A percentile compares a stretch with the other conserved stretches of the same genome.
These are phyloP conservation scores for Leucoraja erinaceus DNA, from an alignment of 2,113 vertebrate genomes.

Conservation along the genomic window DNA sequence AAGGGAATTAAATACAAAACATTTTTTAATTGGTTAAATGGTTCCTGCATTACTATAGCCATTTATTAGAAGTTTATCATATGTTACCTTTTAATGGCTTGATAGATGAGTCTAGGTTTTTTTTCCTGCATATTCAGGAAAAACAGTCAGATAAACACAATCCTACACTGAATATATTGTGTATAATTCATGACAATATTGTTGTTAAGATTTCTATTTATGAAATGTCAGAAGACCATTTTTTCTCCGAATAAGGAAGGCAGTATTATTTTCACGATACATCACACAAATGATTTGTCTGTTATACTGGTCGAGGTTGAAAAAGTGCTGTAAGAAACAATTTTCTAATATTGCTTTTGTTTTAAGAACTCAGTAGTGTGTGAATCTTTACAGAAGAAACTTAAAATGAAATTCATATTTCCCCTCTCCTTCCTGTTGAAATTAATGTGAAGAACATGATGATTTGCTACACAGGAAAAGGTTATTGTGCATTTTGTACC, in stretches of 20 bases:
- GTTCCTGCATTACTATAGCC: neutral
- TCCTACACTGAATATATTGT: slow-evolving; percentile 44
- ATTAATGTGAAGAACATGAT: slow-evolving; percentile 2
- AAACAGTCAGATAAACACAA: slow-evolving; percentile 53
- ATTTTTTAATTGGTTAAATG: neutral
- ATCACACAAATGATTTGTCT: neutral
- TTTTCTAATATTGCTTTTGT: slow-evolving; percentile 24
- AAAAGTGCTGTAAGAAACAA: neutral
- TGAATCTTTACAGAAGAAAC: neutral
- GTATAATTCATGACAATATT: slow-evolving; percentile 49
- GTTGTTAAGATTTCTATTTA: slow-evolving; percentile 44
- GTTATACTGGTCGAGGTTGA: neutral
- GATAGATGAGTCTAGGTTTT: slow-evolving; percentile 14
- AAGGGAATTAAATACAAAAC: neutral
- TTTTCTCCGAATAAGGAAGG: slow-evolving; percentile 43
- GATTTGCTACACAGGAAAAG: slow-evolving; percentile 10
- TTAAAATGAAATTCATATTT: slow-evolving; percentile 34
- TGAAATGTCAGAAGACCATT: slow-evolving; percentile 44
- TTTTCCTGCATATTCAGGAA: slow-evolving; percentile 43
- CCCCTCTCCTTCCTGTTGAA: slow-evolving; percentile 19
- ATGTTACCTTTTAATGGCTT: slow-evolving; percentile 37
- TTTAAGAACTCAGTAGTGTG: slow-evolving; percentile 4
- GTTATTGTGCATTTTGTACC: neutral
- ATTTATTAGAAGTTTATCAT: slow-evolving; percentile 38
- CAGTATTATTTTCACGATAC: neutral